Percentiles rank a stretch among this genome's conserved stretches.
Evolutionary conservation across 2,888 invertebrate genomes (phyloP).

Genomic region (Conus canariensis): DNA sequence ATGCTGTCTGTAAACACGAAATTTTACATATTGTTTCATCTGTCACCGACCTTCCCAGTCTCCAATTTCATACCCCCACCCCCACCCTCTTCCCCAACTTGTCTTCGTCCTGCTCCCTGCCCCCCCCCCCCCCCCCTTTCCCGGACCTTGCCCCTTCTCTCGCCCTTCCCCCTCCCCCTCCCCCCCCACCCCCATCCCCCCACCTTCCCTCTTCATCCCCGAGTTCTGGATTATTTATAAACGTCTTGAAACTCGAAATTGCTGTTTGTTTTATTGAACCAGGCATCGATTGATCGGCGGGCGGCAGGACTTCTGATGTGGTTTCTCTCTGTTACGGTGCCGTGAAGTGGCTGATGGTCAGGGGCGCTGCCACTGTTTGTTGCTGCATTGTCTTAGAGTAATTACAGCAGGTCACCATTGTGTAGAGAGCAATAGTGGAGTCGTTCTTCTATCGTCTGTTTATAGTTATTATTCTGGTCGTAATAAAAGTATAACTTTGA

Average conservation of each 20-base stretch:
- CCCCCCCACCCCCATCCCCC: no score
- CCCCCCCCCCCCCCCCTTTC: no score
- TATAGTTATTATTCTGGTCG: constrained; percentile 37
- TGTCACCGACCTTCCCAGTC: no score
- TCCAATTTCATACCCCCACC: background rate
- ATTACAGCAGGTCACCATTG: background rate
- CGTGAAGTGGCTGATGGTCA: background rate
- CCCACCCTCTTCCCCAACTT: background rate
- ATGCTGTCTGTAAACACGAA: no score
- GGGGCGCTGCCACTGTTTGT: background rate
- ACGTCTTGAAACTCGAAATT: no score
- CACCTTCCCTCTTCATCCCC: background rate
- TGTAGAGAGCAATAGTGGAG: no score
- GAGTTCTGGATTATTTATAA: background rate
- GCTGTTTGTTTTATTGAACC: no score
- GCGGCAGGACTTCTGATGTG: background rate
- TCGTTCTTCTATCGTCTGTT: background rate
- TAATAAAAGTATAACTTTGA: constrained; percentile 38
- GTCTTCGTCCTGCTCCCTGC: no score
- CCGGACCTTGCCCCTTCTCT: no score
- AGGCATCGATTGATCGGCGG: no score
- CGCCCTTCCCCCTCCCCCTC: no score
- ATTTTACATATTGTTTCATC: no score
- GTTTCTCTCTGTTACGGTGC: background rate
- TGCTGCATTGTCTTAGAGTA: background rate